Evolutionary conservation across 2,888 invertebrate species (phyloP).

Genomic region (Eumacrocentrus americanus): DNA sequence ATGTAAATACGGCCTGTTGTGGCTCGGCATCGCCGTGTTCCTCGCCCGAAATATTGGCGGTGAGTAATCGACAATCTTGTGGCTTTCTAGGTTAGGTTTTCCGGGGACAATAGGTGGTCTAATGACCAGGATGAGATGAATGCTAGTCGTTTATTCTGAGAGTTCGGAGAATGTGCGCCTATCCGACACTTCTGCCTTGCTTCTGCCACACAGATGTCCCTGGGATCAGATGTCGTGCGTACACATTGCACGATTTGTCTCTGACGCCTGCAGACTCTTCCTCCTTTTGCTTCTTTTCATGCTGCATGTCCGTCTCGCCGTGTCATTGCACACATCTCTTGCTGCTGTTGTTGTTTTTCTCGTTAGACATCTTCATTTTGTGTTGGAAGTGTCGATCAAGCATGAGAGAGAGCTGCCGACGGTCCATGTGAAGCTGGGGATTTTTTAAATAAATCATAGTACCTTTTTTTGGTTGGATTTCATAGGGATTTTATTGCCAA

Average conservation of each 20-base stretch:
- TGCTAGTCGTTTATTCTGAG: neutral
- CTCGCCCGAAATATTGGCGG: conserved; percentile 50
- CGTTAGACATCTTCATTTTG: neutral
- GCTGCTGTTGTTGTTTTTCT: neutral
- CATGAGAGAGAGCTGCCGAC: neutral
- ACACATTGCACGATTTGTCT: conserved; percentile 18
- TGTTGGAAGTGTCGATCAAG: conserved; percentile 3
- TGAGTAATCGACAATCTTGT: conserved; percentile 44
- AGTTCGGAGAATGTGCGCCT: too few species aligned
- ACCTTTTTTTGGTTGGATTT: too few species aligned
- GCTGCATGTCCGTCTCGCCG: too few species aligned
- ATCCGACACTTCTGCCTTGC: too few species aligned
- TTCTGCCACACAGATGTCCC: conserved; percentile 41
- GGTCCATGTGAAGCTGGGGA: neutral
- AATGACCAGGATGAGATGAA: too few species aligned
- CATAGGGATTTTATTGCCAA: too few species aligned
- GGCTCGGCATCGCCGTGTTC: conserved; percentile 50
- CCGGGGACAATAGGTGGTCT: neutral
- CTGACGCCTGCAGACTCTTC: conserved; percentile 11
- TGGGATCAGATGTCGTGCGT: conserved; percentile 17
- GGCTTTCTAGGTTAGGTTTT: neutral
- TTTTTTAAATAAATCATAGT: too few species aligned
- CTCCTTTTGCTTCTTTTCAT: neutral
- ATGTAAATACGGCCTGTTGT: conserved; percentile 56
- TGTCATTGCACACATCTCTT: neutral